Evolutionary conservation across 2,888 invertebrate species (phyloP), one percentile per base, ranked within the genome.

Genomic region (Ennomos fuscantarius): DNA sequence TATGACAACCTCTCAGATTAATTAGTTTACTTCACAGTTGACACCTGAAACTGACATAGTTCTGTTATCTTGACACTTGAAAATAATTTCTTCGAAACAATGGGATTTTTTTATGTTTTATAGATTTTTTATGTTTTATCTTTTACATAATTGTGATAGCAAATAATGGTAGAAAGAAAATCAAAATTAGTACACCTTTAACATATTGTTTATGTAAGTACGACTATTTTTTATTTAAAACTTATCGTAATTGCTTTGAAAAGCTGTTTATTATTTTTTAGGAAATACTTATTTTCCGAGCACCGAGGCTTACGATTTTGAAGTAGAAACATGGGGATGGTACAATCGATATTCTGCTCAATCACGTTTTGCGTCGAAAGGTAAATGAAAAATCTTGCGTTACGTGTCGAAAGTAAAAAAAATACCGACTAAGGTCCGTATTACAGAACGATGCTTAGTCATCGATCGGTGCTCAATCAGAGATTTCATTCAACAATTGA

Each of bases 281-380:
- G 44, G 34, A 34, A 34, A 32, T 43, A 15, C n/a, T 32, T 32
- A 24, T 9, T 11, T 34, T 47, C 32, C 6, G 8, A 11, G n/a
- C n/a, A 24, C 32, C 9, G 31, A n/a, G n/a, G n/a, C 37, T 39
- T 10, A 10, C 10, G n/a, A 34, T 34, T 40, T n/a, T 33, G 24
- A 49, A 40, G 43, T 9, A 34, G 9, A 35, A 60, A 44, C 43
- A 89, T 89, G 89, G 90, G 90, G 51, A 62, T 87, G 51, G 68
- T 90, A 63, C 87, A 88, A 57, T 90, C 90, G 0, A 62, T 89
- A 54, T 77, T 86, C 62, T 89, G 89, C 72, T 85, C 89, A 24
- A 53, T 84, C 47, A 82, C 84, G 61, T 87, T 89, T 66, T 90
- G 90, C 64, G 69, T 84, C 2, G 90, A 90, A 80, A 85, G 90